A percentile compares a stretch with the other conserved stretches of the same genome.
Evolutionary conservation across 2,113 vertebrate species (phyloP).

Genomic region (Cyanocitta stelleri): DNA sequence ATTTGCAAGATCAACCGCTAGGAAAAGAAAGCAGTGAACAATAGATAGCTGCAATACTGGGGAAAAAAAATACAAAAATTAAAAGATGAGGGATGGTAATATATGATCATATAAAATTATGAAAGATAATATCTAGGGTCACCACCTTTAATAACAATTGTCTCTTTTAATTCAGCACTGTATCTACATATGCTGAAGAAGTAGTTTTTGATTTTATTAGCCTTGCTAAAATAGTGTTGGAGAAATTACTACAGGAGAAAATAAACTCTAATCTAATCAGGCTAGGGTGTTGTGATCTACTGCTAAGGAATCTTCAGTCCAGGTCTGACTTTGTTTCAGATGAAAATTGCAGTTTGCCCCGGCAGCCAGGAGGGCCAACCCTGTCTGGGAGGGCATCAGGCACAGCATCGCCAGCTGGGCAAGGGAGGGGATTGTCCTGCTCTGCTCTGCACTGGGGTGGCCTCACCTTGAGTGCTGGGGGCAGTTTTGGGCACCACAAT

Average conservation of each 20-base stretch:
- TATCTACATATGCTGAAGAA: not conserved
- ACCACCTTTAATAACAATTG: not conserved
- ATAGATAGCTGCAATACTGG: not conserved
- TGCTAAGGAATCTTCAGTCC: not conserved
- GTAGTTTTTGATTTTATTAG: not conserved
- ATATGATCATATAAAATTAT: not conserved
- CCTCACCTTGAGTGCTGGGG: fast-evolving
- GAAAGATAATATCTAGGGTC: not conserved
- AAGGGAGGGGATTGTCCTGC: not conserved
- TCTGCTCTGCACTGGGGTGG: fast-evolving
- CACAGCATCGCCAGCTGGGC: fast-evolving
- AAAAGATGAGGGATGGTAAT: not conserved
- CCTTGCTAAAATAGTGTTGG: not conserved
- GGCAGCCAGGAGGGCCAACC: not conserved
- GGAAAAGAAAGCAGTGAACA: not conserved
- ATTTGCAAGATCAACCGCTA: not conserved
- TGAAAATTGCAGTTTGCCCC: not conserved
- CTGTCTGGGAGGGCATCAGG: fast-evolving
- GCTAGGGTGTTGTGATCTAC: not conserved
- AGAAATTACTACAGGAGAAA: not conserved
- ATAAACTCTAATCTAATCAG: not conserved
- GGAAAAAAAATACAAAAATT: not conserved
- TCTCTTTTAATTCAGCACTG: not conserved
- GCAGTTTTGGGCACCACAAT: fast-evolving
- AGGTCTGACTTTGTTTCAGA: not conserved